Evolutionary conservation across 92 coral and sea anemone genomes (phyloP).

Genomic region (Paragorgia papillata): DNA sequence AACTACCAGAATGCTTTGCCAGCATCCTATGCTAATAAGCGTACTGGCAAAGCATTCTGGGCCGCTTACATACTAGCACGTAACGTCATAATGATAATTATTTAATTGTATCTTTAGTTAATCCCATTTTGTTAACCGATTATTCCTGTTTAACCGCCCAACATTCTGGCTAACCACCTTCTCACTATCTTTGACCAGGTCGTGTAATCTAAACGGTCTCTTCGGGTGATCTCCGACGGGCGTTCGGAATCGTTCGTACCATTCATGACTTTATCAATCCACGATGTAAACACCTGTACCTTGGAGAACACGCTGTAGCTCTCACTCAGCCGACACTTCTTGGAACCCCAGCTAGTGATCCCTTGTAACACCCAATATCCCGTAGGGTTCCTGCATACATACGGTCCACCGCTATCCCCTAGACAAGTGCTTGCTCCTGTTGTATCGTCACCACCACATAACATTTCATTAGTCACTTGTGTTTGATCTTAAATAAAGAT

Average conservation of each 20-base stretch:
- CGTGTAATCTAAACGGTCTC: background rate
- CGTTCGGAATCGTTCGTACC: slow-evolving; percentile 7
- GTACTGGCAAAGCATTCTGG: too few relatives aligned
- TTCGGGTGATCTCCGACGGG: background rate
- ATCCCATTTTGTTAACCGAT: too few relatives aligned
- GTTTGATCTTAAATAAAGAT: too few relatives aligned
- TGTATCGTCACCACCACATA: slow-evolving; percentile 36
- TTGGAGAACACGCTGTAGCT: slow-evolving; percentile 30
- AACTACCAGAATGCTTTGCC: too few relatives aligned
- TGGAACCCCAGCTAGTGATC: slow-evolving; percentile 37
- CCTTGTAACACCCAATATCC: slow-evolving; percentile 44
- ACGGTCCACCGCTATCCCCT: slow-evolving; percentile 40
- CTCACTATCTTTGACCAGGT: background rate
- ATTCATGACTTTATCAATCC: slow-evolving; percentile 27
- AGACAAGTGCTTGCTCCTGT: slow-evolving; percentile 34
- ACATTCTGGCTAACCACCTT: background rate
- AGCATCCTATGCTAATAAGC: too few relatives aligned
- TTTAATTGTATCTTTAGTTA: too few relatives aligned
- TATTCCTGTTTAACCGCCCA: too few relatives aligned
- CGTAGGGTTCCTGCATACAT: slow-evolving; percentile 29
- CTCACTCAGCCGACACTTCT: slow-evolving; percentile 15
- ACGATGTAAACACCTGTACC: slow-evolving; percentile 14
- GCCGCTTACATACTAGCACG: too few relatives aligned
- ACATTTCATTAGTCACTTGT: slow-evolving; percentile 14
- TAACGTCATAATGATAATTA: too few relatives aligned